These are phyloP conservation scores for Planococcus citri DNA, from an alignment of 1,140 invertebrate genomes.

Conservation along the genomic window DNA sequence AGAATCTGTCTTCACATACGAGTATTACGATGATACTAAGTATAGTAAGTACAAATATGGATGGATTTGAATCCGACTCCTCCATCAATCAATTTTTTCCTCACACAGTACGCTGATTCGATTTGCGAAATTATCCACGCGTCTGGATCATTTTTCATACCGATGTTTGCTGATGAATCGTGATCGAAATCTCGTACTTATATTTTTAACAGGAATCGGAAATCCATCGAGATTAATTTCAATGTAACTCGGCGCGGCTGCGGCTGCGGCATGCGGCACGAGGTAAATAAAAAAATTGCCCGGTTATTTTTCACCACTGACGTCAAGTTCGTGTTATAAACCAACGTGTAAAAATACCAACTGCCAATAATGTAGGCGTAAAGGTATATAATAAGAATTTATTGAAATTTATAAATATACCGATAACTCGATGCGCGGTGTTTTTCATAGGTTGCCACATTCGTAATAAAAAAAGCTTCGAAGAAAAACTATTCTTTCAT, in stretches of 20 bases:
- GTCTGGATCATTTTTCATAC: background rate
- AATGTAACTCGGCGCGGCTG: too few species aligned
- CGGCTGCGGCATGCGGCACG: too few species aligned
- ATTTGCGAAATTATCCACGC: background rate
- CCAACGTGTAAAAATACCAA: background rate
- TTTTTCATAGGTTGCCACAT: too few species aligned
- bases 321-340: background rate
- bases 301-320: background rate
- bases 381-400: conserved; percentile 4
- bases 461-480: too few species aligned
- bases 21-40: too few species aligned
- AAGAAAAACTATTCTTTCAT: background rate
- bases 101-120: background rate
- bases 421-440: background rate
- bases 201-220: background rate
- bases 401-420: background rate
- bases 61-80: too few species aligned
- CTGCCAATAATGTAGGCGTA: background rate
- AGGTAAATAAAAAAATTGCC: background rate
- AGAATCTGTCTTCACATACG: too few species aligned
- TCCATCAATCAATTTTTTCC: background rate
- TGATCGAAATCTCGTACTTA: background rate
- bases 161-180: background rate
- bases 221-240: background rate
- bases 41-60: too few species aligned